A percentile compares a stretch with the other conserved stretches of the same genome.
phyloP scores from a whole-genome alignment of 2,113 vertebrate genomes.

The Mohoua ochrocephala region DNA sequence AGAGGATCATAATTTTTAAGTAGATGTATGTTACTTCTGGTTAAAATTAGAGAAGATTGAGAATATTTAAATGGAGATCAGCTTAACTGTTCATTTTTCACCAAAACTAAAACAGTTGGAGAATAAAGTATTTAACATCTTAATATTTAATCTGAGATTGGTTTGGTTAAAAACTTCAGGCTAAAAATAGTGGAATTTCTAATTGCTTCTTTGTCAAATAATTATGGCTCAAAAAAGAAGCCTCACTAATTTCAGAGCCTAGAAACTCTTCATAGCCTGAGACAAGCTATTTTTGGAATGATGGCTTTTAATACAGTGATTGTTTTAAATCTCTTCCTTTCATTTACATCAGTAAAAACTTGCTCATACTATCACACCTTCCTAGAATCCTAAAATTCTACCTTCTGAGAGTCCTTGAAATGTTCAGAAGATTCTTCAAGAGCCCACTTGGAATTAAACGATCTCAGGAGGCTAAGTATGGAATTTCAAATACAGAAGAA shows the following conservation, averaged over 20 bases:
- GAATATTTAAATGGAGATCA: background rate
- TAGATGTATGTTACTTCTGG: background rate
- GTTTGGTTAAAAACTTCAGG: background rate
- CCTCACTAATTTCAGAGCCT: background rate
- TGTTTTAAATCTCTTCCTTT: background rate
- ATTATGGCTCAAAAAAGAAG: background rate
- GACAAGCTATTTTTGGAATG: background rate
- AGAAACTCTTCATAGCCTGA: background rate
- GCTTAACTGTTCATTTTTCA: background rate
- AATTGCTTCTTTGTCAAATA: background rate
- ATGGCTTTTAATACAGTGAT: background rate
- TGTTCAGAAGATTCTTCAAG: background rate
- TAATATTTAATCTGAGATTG: background rate
- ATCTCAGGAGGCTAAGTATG: background rate
- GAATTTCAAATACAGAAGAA: background rate
- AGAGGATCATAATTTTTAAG: background rate
- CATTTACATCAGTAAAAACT: background rate
- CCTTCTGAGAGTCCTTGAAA: background rate
- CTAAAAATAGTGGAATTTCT: background rate
- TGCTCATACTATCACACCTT: accelerated
- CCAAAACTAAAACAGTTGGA: background rate
- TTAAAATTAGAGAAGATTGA: background rate
- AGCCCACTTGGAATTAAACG: background rate
- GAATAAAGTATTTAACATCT: background rate
- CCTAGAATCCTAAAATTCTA: background rate